Percentiles rank a stretch among this genome's conserved stretches.
Conservation (phyloP, 2,113 vertebrate genomes). For the Ia io region DNA sequence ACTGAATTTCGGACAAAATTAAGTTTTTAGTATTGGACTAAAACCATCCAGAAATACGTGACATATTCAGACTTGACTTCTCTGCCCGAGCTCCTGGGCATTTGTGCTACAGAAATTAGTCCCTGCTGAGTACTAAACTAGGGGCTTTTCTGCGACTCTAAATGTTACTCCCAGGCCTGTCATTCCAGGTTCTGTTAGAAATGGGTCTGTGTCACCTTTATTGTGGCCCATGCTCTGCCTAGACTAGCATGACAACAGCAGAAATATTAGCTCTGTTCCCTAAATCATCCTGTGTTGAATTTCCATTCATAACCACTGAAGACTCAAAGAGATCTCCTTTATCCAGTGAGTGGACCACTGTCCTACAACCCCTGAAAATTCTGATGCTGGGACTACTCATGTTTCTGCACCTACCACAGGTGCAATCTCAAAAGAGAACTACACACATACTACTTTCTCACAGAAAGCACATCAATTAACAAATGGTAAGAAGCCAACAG, state of each 20-base stretch:
- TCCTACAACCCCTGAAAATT: neutral
- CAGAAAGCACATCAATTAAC: neutral
- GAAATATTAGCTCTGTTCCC: neutral
- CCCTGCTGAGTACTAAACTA: neutral
- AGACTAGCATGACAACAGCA: neutral
- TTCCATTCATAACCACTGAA: neutral
- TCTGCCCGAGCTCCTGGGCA: neutral
- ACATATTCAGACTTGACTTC: neutral
- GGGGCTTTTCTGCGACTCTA: neutral
- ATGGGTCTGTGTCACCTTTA: neutral
- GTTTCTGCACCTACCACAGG: neutral
- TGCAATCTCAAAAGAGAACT: neutral
- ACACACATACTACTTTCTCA: neutral
- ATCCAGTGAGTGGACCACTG: too few species aligned
- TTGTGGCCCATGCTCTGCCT: neutral
- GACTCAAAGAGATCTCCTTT: neutral
- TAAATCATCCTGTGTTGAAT: neutral
- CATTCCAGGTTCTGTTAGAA: neutral
- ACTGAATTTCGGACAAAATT: neutral
- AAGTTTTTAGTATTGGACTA: neutral
- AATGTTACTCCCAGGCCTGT: neutral
- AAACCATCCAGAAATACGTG: neutral
- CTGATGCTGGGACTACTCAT: neutral
- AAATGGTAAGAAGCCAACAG: neutral
- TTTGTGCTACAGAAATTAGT: neutral